Base-by-base conservation (phyloP, 2,113 vertebrate species). In the Pimephales promelas region DNA sequence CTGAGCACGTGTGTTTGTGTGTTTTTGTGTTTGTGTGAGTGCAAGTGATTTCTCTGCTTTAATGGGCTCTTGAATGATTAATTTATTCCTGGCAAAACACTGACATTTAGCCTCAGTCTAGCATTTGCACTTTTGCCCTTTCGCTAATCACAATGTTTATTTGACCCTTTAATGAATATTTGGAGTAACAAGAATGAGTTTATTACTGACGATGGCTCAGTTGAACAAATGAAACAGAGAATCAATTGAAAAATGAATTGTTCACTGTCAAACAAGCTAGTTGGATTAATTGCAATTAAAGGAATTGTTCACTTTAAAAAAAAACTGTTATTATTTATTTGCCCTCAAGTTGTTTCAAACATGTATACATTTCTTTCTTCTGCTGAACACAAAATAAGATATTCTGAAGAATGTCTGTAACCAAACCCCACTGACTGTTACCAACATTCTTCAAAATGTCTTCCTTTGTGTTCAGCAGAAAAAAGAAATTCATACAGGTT, bases 31-130 rank as follows among this genome's bases (percentile, higher is more conserved):
- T 43, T 82, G 4, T 74, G 52, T 74, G 49, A 18, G 56, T 18
- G 31, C 28, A n/a, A 59, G 43, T 28, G 62, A 74, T 56, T 79
- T 77, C 31, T 77, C 52, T 36, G 3, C 74, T 20, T 34, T 77
- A 24, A 40, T 77, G 20, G 31, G 0, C 1, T 1, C 34, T 77
- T 40, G 59, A 77, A 77, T 57, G 0, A 24, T 77, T 31, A 9
- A 76, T 36, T 77, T 77, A 59, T 77, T 77, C 74, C 52, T 57
- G 31, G 52, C 11, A 77, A 77, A 49, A 77, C 74, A 59, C 10
- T 47, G 52, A 57, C 74, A 57, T 77, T 57, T 77, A 40, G 31
- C 52, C 18, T 57, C 22, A 36, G 34, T 31, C 52, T 4, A 36
- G 74, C 2, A 1, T 20, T 52, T 76, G 49, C 73, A 76, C 74